Conservation (phyloP, 2,113 vertebrate species). For the Cheilinus undulatus region DNA sequence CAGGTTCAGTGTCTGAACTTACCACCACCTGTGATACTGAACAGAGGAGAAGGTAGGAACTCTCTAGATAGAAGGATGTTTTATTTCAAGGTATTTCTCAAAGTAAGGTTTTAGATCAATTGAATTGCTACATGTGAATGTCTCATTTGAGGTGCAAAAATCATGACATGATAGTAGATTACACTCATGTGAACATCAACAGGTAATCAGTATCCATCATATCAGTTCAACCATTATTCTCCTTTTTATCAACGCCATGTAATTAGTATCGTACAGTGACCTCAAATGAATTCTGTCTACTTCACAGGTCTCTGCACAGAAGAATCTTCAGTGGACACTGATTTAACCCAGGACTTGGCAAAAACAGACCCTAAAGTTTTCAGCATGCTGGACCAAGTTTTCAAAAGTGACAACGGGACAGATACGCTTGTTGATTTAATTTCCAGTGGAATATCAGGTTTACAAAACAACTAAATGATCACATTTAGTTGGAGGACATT, state of each 20-base stretch:
- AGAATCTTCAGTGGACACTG: not conserved
- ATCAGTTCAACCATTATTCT: not conserved
- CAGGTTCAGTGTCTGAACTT: conserved; percentile 60
- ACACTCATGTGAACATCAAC: too few relatives aligned
- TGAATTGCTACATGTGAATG: too few relatives aligned
- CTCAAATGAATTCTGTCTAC: too few relatives aligned
- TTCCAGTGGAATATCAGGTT: accelerated
- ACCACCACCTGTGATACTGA: conserved; percentile 15
- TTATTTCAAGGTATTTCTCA: not conserved
- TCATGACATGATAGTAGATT: too few relatives aligned
- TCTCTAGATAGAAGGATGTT: not conserved
- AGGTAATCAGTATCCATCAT: too few relatives aligned
- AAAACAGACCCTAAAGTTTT: accelerated
- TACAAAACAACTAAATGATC: not conserved
- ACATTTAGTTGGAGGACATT: not conserved
- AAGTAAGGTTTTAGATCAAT: too few relatives aligned
- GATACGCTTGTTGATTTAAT: accelerated
- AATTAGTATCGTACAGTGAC: not conserved
- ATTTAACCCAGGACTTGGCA: not conserved
- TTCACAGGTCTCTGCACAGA: conserved; percentile 46
- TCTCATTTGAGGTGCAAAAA: too few relatives aligned
- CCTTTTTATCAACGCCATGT: not conserved
- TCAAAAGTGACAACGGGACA: not conserved
- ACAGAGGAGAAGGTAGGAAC: conserved; percentile 50
- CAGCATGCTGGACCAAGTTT: accelerated